phyloP scores from a whole-genome alignment of 2,888 invertebrate species.

The Spilarctia lutea region DNA sequence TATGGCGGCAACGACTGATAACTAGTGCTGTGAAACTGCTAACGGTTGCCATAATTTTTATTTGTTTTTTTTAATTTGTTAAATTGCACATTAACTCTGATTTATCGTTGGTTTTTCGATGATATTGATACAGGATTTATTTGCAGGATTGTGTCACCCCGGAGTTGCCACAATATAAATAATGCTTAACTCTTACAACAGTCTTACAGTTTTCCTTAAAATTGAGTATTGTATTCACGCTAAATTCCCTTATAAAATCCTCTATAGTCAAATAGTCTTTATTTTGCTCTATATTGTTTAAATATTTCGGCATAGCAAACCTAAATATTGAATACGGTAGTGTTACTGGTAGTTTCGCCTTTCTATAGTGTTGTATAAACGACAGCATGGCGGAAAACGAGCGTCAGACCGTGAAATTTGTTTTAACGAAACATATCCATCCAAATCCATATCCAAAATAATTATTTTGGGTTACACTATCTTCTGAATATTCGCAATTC shows the following conservation, averaged over 20 bases:
- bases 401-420: constrained; percentile 65
- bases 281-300: not conserved
- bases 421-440: constrained; percentile 44
- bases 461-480: not conserved
- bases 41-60: not conserved
- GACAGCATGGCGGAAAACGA: constrained; percentile 56
- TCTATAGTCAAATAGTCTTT: too few species aligned
- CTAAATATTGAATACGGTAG: constrained; percentile 32
- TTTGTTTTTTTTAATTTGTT: not conserved
- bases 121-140: not conserved
- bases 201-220: not conserved
- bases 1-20: not conserved
- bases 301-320: not conserved
- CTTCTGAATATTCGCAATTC: not conserved
- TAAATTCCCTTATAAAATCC: too few species aligned
- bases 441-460: constrained; percentile 11
- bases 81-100: not conserved
- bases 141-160: not conserved
- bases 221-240: not conserved
- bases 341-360: constrained; percentile 32
- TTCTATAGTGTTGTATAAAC: constrained; percentile 48
- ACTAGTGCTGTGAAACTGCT: not conserved
- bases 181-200: not conserved
- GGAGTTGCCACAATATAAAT: not conserved
- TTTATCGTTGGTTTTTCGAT: not conserved